A percentile compares a stretch with the other conserved stretches of the same genome.
These are phyloP conservation scores for Odocoileus virginianus DNA, from an alignment of 2,113 vertebrate species.

Conservation along the genomic window DNA sequence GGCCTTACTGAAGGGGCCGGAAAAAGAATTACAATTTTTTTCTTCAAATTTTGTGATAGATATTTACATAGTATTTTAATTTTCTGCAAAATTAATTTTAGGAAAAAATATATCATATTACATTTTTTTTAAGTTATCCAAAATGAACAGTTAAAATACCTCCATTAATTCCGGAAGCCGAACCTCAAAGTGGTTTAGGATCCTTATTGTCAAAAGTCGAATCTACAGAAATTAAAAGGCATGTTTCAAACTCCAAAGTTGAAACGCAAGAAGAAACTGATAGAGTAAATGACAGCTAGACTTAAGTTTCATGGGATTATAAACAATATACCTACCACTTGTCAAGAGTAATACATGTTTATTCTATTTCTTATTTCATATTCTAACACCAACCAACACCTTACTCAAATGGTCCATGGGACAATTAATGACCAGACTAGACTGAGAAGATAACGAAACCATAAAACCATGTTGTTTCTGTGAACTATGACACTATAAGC, in stretches of 20 bases:
- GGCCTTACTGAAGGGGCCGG: background rate
- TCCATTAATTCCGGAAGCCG: constrained; percentile 79
- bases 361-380: background rate
- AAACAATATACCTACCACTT: background rate
- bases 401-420: background rate
- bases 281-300: background rate
- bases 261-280: background rate
- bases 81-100: constrained; percentile 2
- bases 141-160: constrained; percentile 80
- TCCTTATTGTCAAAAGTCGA: constrained; percentile 91
- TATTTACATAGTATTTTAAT: background rate
- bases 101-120: background rate
- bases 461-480: background rate
- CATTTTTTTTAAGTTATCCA: background rate
- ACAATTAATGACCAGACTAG: background rate
- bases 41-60: background rate
- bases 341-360: background rate
- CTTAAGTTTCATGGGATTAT: background rate
- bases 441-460: background rate
- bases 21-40: background rate
- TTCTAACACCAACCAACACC: background rate
- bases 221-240: constrained; percentile 80
- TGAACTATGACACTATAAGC: background rate
- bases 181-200: constrained; percentile 91
- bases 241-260: background rate